Percentiles rank a stretch among this genome's conserved stretches.
Evolutionary conservation across 53 echinoderm and acorn worm species (phyloP).

Genomic region (Temnopleurus reevesii): DNA sequence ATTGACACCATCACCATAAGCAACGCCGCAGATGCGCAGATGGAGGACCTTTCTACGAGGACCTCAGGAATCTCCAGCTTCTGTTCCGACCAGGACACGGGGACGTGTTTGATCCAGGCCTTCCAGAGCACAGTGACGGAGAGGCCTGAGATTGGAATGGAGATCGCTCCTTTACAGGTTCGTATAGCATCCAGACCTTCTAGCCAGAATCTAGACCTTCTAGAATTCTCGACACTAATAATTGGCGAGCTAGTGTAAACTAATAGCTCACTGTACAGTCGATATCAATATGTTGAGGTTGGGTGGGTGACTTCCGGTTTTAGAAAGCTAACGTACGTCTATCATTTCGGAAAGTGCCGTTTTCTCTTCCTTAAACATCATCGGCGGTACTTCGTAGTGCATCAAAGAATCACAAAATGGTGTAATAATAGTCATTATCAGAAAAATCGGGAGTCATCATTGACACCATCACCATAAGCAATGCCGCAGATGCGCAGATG

Average conservation of each 20-base stretch:
- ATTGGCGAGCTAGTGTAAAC: too few relatives aligned
- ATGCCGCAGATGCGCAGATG: not conserved
- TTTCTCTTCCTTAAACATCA: too few relatives aligned
- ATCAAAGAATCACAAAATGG: too few relatives aligned
- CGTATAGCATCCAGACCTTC: not conserved
- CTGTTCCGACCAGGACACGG: not conserved
- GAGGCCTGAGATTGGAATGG: not conserved
- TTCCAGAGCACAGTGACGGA: slow-evolving; percentile 4
- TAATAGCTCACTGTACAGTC: too few relatives aligned
- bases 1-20: slow-evolving; percentile 43
- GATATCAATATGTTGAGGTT: too few relatives aligned
- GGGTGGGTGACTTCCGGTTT: too few relatives aligned
- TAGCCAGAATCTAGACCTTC: too few relatives aligned
- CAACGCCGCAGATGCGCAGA: slow-evolving; percentile 9
- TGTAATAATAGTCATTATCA: too few relatives aligned
- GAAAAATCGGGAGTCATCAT: not conserved
- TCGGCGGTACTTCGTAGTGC: too few relatives aligned
- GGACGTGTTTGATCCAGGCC: not conserved
- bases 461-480: slow-evolving; percentile 16
- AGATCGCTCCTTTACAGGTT: slow-evolving; percentile 35
- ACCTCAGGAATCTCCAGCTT: not conserved
- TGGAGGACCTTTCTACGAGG: slow-evolving; percentile 13
- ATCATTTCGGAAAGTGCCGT: too few relatives aligned
- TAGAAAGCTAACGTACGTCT: too few relatives aligned
- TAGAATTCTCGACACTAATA: too few relatives aligned